Base-by-base conservation (phyloP, 2,797 vertebrate species). In the Ctenopoma kingsleyae region DNA sequence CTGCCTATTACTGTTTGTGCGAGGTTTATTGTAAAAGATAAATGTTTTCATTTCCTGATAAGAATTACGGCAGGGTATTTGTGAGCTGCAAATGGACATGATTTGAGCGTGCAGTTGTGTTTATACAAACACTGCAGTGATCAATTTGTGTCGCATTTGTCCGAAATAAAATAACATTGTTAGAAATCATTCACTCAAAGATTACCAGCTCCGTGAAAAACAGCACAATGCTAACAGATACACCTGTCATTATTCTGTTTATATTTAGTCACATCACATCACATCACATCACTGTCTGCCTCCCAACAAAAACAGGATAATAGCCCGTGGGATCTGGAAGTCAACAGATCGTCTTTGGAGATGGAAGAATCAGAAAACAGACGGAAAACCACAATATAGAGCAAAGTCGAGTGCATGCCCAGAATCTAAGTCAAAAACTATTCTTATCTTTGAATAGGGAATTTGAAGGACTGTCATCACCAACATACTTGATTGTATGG, bases 251-350 rank as follows among this genome's bases (percentile, higher is more conserved):
- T 52, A 23, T 53, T 71, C 19, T 16, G 30, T 81, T 75, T 83
- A 69, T 76, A 74, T 87, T 76, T 55, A 82, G 75, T 67, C 73
- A 35, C 69, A 65, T 58, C 68, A 27, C 25, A 6, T 27, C 25
- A n/a, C n/a, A n/a, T n/a, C n/a, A 75, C 55, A 41, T 67, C 47
- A 19, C 20, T 3, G 43, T 79, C 66, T 74, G 50, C 40, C 38
- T 49, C 32, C 38, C 56, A 67, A 67, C 58, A 44, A 61, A 19
- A 53, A 53, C 65, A 62, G 41, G 52, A 75, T 66, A 69, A 77
- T 22, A 67, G 43, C 67, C 35, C 44, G 48, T 48, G 67, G 67
- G 74, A 81, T 81, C 22, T 57, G 54, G 74, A 65, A 82, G 38
- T 82, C 74, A 71, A 75, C 57, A 80, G 20, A 59, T 67, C 19